phyloP scores from a whole-genome alignment of 1,140 invertebrate species.

The Cecropterus lyciades region DNA sequence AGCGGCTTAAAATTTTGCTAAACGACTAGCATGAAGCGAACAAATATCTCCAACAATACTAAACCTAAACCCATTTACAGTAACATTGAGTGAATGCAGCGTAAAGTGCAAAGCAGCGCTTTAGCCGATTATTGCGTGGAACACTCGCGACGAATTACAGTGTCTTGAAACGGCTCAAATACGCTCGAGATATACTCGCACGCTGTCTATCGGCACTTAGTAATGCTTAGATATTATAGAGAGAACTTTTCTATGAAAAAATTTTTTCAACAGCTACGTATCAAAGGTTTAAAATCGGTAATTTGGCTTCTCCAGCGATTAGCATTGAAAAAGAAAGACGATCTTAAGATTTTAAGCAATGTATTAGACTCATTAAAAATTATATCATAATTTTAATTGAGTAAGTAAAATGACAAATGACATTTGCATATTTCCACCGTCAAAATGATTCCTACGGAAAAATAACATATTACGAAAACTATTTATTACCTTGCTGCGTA shows the following conservation, averaged over 20 bases:
- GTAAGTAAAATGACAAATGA: too few species aligned
- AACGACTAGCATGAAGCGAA: constrained; percentile 12
- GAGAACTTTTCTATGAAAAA: constrained; percentile 11
- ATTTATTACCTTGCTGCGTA: too few species aligned
- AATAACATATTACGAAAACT: too few species aligned
- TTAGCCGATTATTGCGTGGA: constrained; percentile 69
- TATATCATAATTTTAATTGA: too few species aligned
- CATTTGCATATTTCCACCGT: too few species aligned
- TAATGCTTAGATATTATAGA: constrained; percentile 41
- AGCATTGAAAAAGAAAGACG: too few species aligned
- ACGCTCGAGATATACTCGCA: constrained; percentile 51
- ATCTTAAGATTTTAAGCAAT: too few species aligned
- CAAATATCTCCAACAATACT: constrained; percentile 30
- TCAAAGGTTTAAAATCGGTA: too few species aligned
- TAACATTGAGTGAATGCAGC: constrained; percentile 51
- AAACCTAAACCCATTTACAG: constrained; percentile 51
- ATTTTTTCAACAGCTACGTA: too few species aligned
- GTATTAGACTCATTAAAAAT: too few species aligned
- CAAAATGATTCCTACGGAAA: too few species aligned
- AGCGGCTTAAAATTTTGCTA: constrained; percentile 13
- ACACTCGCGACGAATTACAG: constrained; percentile 65
- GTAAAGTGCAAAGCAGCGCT: constrained; percentile 49
- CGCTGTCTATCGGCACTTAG: constrained; percentile 55
- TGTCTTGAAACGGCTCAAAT: constrained; percentile 57
- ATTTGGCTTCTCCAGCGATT: too few species aligned